Base-by-base conservation (phyloP, 1,140 invertebrate species). In the Drosophila pruinosa region DNA sequence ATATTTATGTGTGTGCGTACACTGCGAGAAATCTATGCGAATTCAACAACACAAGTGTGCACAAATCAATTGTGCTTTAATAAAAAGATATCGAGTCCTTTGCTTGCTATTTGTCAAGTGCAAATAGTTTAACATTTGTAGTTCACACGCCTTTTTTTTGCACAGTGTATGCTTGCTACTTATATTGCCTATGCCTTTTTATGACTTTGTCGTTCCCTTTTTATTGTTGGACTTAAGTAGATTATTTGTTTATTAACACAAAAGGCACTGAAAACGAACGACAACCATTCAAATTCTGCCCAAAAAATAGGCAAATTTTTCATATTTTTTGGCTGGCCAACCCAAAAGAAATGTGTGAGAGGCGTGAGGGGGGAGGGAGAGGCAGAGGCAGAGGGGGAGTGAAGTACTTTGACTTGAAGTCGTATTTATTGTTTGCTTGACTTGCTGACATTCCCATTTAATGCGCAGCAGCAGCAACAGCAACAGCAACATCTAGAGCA, bases 161-260 rank as follows among this genome's bases (percentile, higher is more conserved):
- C 24, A 19, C 58, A 53, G 58, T 69, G 65, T 38, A 36, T n/a
- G 17, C 7, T 14, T 10, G 15, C 24, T 26, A 41, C 47, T 61
- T 63, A 28, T 28, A 36, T 45, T 36, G 65, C 28, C 65, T 36
- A 34, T 64, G 63, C 34, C 54, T 65, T 77, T 81, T 82, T 82
- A 82, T 78, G 78, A 78, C 61, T 61, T 77, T 78, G 58, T 82
- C 71, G 79, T 77, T 81, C 28, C 72, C 67, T 64, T 74, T 78
- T 80, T 81, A 77, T 82, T 82, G 64, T 78, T 74, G 39, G 61
- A 70, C 78, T 81, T 83, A 82, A 82, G 79, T 83, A 82, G 79
- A 82, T 82, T 82, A 82, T 82, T 82, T 82, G 79, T 82, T 82
- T 82, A 82, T 82, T 83, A 83, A 82, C 79, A 82, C 78, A 82